Base-by-base conservation (phyloP, 1,140 invertebrate genomes). In the Drosophila dunni region DNA sequence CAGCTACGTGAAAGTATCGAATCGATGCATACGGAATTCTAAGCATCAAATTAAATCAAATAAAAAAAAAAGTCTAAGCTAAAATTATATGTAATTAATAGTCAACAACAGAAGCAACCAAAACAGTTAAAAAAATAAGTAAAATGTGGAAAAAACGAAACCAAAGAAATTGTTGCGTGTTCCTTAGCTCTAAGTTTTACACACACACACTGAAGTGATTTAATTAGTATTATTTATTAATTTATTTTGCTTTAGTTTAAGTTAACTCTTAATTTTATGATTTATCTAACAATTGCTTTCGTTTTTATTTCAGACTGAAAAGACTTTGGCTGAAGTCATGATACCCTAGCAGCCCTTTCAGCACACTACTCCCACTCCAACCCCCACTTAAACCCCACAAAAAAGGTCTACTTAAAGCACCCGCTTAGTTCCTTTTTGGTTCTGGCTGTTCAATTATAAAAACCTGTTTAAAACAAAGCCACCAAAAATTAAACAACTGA, bases 241-340 rank as follows among this genome's bases (percentile, higher is more conserved):
- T 20, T 60, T 48, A 54, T 15, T 17, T n/a, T 51, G 11, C 9
- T 58, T 48, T 7, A 48, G 34, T 61, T 36, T 38, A 11, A 64
- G 36, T 63, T 78, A 51, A 53, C 42, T 64, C 56, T 70, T 53
- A 60, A 67, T 61, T 34, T 40, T 56, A 33, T 44, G 9, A 50
- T 58, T 76, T 71, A 8, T 50, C 50, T 71, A 60, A 72, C 13
- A 15, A 62, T 38, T 63, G 65, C 20, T 74, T 57, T 83, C 38
- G 44, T 64, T 70, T 72, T 91, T 86, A 76, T 91, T 91, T 91
- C 91, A 92, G 91, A 92, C 91, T 92, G 91, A 92, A 92, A 92
- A 79, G 78, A 92, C 91, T 75, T 92, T 92, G 91, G 84, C 91
- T 75, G 91, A 91, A 75, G 90, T 92, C 72, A 86, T 92, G 81